phyloP scores from a whole-genome alignment of 1,140 invertebrate genomes.

The Lepidotrigona ventralis region DNA sequence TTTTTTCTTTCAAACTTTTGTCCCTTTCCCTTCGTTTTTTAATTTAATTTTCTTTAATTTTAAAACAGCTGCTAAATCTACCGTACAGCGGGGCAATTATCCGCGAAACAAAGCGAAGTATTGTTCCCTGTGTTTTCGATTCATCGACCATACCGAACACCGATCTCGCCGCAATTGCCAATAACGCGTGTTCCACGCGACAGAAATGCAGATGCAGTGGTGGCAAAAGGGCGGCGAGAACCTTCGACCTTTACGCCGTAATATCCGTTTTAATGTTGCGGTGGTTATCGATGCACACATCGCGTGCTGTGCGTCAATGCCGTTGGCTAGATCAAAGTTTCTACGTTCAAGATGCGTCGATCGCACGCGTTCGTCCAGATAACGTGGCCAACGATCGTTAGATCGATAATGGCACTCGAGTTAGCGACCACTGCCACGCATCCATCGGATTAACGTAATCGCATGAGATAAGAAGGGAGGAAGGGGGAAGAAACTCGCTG shows the following conservation, averaged over 20 bases:
- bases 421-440: neutral
- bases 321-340: neutral
- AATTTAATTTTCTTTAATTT: too few species aligned
- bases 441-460: neutral
- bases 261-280: neutral
- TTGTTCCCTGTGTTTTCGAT: neutral
- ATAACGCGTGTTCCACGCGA: neutral
- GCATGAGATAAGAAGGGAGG: neutral
- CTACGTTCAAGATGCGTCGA: neutral
- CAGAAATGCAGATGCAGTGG: neutral
- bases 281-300: neutral
- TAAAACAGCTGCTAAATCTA: too few species aligned
- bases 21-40: too few species aligned
- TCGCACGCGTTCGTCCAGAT: constrained; percentile 1
- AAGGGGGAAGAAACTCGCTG: too few species aligned
- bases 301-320: neutral
- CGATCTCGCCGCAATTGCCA: neutral
- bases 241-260: neutral
- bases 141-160: neutral
- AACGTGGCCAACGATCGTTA: neutral
- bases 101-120: too few species aligned
- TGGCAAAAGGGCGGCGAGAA: neutral
- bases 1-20: too few species aligned
- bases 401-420: neutral
- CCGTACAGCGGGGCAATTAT: too few species aligned